Evolutionary conservation across 2,888 invertebrate genomes (phyloP).

Genomic region (Chouioia cunea): DNA sequence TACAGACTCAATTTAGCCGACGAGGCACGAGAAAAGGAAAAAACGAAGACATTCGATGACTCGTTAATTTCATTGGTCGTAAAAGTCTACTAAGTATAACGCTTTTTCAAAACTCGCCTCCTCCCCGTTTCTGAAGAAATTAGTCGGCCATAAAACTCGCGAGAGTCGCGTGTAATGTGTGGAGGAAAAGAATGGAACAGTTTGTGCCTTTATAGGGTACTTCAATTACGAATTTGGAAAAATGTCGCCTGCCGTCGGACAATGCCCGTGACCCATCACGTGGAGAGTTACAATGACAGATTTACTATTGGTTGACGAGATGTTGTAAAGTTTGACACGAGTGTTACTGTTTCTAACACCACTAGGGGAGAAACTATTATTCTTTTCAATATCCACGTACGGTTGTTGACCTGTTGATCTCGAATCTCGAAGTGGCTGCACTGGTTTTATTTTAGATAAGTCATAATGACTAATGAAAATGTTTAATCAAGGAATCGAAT

Average conservation of each 20-base stretch:
- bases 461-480: too few relatives aligned
- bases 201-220: conserved; percentile 48
- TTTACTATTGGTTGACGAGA: conserved; percentile 8
- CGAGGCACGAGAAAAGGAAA: neutral
- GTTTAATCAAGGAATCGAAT: too few relatives aligned
- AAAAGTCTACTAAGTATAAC: conserved; percentile 1
- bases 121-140: conserved; percentile 31
- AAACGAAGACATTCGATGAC: conserved; percentile 27
- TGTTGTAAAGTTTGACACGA: conserved; percentile 6
- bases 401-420: too few relatives aligned
- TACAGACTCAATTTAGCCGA: too few relatives aligned
- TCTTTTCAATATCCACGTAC: too few relatives aligned
- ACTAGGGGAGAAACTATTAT: too few relatives aligned
- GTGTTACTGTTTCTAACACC: too few relatives aligned
- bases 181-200: neutral
- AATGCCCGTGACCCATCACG: conserved; percentile 16
- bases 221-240: conserved; percentile 54
- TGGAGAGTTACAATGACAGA: conserved; percentile 36
- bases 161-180: conserved; percentile 23
- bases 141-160: conserved; percentile 42
- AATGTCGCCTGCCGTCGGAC: conserved; percentile 50
- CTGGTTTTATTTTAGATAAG: too few relatives aligned
- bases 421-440: too few relatives aligned
- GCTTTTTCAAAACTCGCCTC: conserved; percentile 2
- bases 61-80: conserved; percentile 30